Base-by-base conservation (phyloP, 2,888 invertebrate genomes). In the Steinernema hermaphroditum region DNA sequence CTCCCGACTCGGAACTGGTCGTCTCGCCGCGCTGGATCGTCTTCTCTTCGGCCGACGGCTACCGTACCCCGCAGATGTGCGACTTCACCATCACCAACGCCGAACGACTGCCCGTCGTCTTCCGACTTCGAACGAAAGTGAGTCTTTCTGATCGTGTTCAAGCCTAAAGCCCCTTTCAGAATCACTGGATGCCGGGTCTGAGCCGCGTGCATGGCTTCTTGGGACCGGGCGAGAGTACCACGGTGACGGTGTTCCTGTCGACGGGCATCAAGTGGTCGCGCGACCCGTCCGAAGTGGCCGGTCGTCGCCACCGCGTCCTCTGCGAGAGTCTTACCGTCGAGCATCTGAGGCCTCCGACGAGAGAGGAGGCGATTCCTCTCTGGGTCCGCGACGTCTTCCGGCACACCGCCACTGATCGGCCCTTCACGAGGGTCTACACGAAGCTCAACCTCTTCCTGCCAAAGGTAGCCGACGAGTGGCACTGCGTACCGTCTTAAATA, bases 181-280 rank as follows among this genome's bases (percentile, higher is more conserved):
- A 16, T 19, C 62, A 32, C 27, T 29, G 29, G 16, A 32, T 62
- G 62, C 62, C 62, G 32, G 29, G 27, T 9, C 32, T 62, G 62
- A 62, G 62, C 32, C 34, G 29, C 0, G 62, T n/a, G 24, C 69
- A 72, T 69, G 73, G 73, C 22, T 41, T 49, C n/a, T 32, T 73
- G 34, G 19, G 46, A 22, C 50, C 73, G 9, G 54, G 69, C 24
- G 70, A 46, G 27, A 41, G 32, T 0, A 6, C n/a, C 22, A 54
- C 49, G 1, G n/a, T 73, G 19, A 57, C 54, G 8, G 14, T 73
- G 29, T 49, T 70, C 27, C 44, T 73, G 19, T 24, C 70, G 46
- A 41, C 73, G 27, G 34, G 70, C 62, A 70, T 70, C 57, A 46
- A 70, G 22, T 73, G 73, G 73, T 50, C 69, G 29, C 73, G 73